A percentile compares a stretch with the other conserved stretches of the same genome.
These are phyloP conservation scores for Scylla paramamosain DNA, from an alignment of 1,140 invertebrate genomes.

Conservation along the genomic window DNA sequence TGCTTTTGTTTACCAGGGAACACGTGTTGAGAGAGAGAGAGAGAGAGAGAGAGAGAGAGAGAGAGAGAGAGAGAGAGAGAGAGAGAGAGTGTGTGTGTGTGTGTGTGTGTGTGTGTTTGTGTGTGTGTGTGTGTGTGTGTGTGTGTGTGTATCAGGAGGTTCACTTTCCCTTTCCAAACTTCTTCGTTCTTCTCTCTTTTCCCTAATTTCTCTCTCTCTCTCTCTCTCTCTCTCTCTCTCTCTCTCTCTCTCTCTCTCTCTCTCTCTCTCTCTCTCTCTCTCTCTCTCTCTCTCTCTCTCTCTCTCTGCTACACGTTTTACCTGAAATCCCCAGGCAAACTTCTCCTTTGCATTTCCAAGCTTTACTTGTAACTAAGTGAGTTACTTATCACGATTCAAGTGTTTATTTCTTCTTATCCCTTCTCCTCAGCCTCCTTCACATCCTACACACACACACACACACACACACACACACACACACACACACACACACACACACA, in stretches of 20 bases:
- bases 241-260: constrained; percentile 44
- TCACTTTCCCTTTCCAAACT: background rate
- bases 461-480: background rate
- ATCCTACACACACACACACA: background rate
- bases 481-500: background rate
- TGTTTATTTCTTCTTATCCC: background rate
- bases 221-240: constrained; percentile 32
- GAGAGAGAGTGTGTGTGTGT: background rate
- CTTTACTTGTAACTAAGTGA: background rate
- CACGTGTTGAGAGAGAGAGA: background rate
- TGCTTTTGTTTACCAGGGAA: background rate
- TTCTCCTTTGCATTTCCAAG: background rate
- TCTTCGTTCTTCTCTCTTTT: background rate
- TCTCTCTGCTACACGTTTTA: background rate
- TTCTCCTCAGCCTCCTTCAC: background rate
- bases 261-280: constrained; percentile 27
- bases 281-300: background rate
- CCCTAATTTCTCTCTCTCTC: background rate
- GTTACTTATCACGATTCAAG: background rate
- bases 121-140: background rate
- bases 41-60: constrained; percentile 2
- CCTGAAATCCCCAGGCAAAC: background rate
- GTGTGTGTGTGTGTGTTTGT: no score
- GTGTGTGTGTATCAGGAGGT: background rate
- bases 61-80: constrained; percentile 34